Evolutionary conservation across 2,888 invertebrate genomes (phyloP).

Genomic region (Thyatira batis): DNA sequence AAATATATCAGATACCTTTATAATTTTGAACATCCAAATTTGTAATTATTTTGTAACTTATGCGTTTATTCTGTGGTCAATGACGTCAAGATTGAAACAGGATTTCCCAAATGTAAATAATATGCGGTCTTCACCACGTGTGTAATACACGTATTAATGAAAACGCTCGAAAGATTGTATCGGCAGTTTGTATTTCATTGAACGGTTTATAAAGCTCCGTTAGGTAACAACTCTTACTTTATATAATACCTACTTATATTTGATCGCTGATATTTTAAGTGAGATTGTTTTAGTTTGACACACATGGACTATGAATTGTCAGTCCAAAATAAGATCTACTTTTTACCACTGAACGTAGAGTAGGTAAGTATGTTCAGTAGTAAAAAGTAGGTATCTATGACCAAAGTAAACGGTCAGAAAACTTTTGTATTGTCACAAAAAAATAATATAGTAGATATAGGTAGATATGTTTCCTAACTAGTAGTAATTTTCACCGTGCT

Average conservation of each 20-base stretch:
- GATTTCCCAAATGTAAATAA: background rate
- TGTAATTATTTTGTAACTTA: background rate
- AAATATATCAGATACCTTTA: background rate
- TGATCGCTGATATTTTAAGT: background rate
- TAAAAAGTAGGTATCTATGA: too few species aligned
- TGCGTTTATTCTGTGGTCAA: background rate
- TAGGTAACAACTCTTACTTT: background rate
- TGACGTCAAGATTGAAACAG: background rate
- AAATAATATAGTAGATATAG: too few species aligned
- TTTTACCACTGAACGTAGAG: too few species aligned
- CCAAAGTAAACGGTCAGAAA: too few species aligned
- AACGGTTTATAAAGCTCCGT: background rate
- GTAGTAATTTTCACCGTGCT: too few species aligned
- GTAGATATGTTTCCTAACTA: too few species aligned
- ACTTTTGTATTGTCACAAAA: too few species aligned
- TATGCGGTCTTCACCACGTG: background rate
- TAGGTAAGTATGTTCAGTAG: too few species aligned
- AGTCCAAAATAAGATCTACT: too few species aligned
- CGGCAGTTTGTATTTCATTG: background rate
- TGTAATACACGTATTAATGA: background rate
- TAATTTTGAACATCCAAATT: background rate
- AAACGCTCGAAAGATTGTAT: slow-evolving; percentile 1
- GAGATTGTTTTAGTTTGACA: background rate
- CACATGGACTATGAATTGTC: background rate
- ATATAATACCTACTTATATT: background rate